Conservation (phyloP, 2,888 invertebrate species). For the Mesochorus sp. region DNA sequence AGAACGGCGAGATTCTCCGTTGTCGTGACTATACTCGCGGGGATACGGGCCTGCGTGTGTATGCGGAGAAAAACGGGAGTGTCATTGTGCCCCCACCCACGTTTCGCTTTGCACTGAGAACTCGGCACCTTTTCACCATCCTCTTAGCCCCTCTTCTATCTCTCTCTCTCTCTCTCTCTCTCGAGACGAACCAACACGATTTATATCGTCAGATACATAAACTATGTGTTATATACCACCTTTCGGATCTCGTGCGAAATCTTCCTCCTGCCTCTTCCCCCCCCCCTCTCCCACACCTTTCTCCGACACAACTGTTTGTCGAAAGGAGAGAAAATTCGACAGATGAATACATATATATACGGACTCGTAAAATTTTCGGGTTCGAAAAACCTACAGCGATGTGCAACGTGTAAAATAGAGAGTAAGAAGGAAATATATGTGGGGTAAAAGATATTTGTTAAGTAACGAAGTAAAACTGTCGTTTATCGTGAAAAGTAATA, state of each 20-base stretch:
- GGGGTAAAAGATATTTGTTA: background rate
- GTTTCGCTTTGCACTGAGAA: constrained; percentile 11
- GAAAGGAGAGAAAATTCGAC: constrained; percentile 19
- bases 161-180: background rate
- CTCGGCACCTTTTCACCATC: constrained; percentile 23
- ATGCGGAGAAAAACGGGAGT: constrained; percentile 18
- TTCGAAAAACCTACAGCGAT: constrained; percentile 10
- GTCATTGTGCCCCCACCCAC: constrained; percentile 31
- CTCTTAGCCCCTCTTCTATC: background rate
- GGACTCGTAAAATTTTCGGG: constrained; percentile 29
- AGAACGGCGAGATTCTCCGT: constrained; percentile 36
- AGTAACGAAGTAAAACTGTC: background rate
- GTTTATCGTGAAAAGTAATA: too few relatives aligned
- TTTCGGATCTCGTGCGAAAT: constrained; percentile 1
- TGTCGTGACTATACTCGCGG: constrained; percentile 26
- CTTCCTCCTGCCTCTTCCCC: background rate
- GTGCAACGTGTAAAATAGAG: background rate
- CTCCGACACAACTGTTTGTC: constrained; percentile 49
- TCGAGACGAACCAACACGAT: constrained; percentile 30
- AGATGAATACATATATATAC: constrained; percentile 9
- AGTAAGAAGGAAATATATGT: background rate
- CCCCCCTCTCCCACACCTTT: background rate
- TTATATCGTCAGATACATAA: constrained; percentile 34
- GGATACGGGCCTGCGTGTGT: too few relatives aligned
- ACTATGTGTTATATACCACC: constrained; percentile 28